phyloP scores from a whole-genome alignment of 2,888 invertebrate genomes.

The Formica aserva region DNA sequence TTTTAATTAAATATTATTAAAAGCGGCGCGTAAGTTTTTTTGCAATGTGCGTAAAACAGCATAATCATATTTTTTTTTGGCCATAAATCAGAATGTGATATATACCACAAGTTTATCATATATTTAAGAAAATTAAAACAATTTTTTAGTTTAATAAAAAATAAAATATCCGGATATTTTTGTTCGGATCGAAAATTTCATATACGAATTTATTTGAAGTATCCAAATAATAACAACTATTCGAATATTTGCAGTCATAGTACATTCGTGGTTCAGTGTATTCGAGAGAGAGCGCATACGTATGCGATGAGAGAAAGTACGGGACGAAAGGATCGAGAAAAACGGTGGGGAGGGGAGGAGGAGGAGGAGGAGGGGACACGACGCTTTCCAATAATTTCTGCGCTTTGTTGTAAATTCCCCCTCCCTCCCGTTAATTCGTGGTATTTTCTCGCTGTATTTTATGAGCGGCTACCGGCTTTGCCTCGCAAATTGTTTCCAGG shows the following conservation, averaged over 20 bases:
- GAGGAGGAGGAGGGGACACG: neutral
- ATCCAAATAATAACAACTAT: neutral
- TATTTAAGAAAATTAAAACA: neutral
- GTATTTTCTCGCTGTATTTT: constrained; percentile 58
- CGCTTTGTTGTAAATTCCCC: constrained; percentile 54
- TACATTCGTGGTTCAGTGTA: neutral
- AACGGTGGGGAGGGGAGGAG: neutral
- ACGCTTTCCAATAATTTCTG: constrained; percentile 55
- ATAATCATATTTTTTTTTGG: too few relatives aligned
- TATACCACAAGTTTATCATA: neutral
- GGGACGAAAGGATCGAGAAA: constrained; percentile 41
- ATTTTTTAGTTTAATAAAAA: neutral
- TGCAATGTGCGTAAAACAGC: neutral
- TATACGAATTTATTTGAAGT: constrained; percentile 21
- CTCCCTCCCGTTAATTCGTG: constrained; percentile 44
- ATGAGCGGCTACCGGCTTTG: constrained; percentile 52
- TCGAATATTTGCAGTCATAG: constrained; percentile 14
- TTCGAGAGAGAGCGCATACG: neutral
- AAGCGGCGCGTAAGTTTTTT: neutral
- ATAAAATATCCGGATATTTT: neutral
- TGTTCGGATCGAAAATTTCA: neutral
- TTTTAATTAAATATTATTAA: neutral
- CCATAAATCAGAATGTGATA: too few relatives aligned
- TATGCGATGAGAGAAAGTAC: constrained; percentile 21
- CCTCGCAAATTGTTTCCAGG: constrained; percentile 59